Conservation (phyloP, 2,888 invertebrate genomes). For the Cheilosia impressa region DNA sequence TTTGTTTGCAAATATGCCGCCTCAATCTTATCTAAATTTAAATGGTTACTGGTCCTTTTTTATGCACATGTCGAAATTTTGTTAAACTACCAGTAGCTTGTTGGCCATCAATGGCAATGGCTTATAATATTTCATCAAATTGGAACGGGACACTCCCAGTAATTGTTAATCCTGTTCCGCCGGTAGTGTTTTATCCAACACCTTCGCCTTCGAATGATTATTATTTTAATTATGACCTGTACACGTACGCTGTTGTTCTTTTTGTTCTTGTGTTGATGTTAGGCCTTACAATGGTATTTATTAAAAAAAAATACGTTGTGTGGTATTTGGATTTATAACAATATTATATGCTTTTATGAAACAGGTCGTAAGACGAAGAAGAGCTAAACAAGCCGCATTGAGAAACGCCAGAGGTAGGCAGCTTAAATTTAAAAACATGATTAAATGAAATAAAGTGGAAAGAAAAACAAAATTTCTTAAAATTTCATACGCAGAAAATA, state of each 20-base stretch:
- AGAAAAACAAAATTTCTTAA: too few species aligned
- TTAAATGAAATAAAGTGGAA: neutral
- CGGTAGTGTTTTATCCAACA: slow-evolving; percentile 14
- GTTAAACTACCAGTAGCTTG: slow-evolving; percentile 24
- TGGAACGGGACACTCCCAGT: neutral
- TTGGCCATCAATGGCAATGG: slow-evolving; percentile 41
- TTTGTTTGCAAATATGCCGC: slow-evolving; percentile 6
- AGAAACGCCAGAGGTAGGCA: slow-evolving; percentile 18
- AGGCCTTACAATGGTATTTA: slow-evolving; percentile 20
- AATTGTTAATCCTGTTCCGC: neutral
- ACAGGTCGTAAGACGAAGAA: slow-evolving; percentile 5
- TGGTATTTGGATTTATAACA: too few species aligned
- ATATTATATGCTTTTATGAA: neutral
- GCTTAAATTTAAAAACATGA: neutral
- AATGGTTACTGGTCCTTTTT: slow-evolving; percentile 10
- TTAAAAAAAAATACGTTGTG: too few species aligned
- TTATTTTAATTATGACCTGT: slow-evolving; percentile 9
- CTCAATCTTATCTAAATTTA: slow-evolving; percentile 34
- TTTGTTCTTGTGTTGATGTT: slow-evolving; percentile 17
- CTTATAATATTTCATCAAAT: neutral
- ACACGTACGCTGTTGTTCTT: slow-evolving; percentile 16
- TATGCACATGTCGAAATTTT: slow-evolving; percentile 5
- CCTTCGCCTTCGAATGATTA: neutral
- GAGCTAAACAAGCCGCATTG: neutral
- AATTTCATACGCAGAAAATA: neutral